Base-by-base conservation (phyloP, 2,888 invertebrate species). In the Agonopterix heracliana region DNA sequence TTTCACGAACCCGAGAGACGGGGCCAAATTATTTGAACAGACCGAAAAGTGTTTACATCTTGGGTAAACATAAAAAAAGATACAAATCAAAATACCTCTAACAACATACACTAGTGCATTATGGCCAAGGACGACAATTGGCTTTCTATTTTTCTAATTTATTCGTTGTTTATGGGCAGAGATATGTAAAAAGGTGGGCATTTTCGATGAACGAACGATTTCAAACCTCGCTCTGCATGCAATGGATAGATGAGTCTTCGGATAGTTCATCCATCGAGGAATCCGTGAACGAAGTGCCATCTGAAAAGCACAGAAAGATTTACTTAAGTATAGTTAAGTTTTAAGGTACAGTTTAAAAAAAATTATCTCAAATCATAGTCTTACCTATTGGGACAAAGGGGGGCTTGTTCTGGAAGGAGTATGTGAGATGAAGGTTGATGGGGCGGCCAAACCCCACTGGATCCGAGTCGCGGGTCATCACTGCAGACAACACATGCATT, bases 381-480 rank as follows among this genome's bases (percentile, higher is more conserved):
- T 88, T 77, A 92, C 92, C 92, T 80, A 92, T 91, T 64, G 91
- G 89, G 62, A 91, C 90, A 78, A 91, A 91, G 55, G 91, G 92
- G 46, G 91, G 90, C 74, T 94, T 94, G 89, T 95, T 94, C 90
- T 95, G 95, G 89, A 95, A 95, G 59, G 95, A 95, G 81, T 96
- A 96, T 44, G 95, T 95, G 72, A 96, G 91, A 85, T 95, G 95
- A 60, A 96, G 91, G 89, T 96, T 96, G 88, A 96, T 95, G 75
- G 95, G 95, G 68, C 95, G 90, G 59, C 95, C 93, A 88, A 95
- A 95, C 81, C 91, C 91, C 85, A 91, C 91, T 77, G 90, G 90
- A 64, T 94, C 93, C 54, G 89, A 74, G 61, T 94, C 94, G 60
- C 93, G 90, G 57, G 91, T 76, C 74, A 90, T 90, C 81, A 92